phyloP scores from a whole-genome alignment of 2,888 invertebrate genomes.

The Agriopis leucophaearia region DNA sequence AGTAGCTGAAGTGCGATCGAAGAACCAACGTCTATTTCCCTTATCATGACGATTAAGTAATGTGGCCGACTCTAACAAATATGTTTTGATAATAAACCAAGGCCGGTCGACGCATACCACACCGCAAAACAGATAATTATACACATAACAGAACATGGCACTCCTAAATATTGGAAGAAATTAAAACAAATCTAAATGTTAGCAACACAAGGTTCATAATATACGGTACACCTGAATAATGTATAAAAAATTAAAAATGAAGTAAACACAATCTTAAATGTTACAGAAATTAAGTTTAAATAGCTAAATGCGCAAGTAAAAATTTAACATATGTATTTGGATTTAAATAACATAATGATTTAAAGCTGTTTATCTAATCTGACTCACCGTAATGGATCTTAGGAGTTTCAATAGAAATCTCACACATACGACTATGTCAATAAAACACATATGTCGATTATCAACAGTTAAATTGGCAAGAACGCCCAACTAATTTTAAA shows the following conservation, averaged over 20 bases:
- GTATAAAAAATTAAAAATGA: background rate
- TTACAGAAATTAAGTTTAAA: background rate
- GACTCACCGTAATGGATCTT: conserved; percentile 29
- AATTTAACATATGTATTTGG: background rate
- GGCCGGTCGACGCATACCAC: conserved; percentile 7
- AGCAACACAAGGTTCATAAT: background rate
- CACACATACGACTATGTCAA: conserved; percentile 22
- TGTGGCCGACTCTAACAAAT: background rate
- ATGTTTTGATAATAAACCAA: conserved; percentile 17
- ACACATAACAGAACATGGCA: background rate
- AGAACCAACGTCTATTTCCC: background rate
- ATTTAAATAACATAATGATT: conserved; percentile 13
- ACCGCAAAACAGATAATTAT: conserved; percentile 4
- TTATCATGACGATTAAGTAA: conserved; percentile 15
- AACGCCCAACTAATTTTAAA: background rate
- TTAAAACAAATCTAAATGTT: background rate
- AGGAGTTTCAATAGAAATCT: conserved; percentile 27
- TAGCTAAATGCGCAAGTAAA: background rate
- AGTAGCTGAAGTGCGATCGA: background rate
- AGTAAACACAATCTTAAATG: background rate
- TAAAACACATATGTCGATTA: conserved; percentile 2
- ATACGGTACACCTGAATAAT: background rate
- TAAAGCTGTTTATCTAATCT: conserved; percentile 37
- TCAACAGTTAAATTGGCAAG: background rate
- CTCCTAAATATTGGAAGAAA: background rate